Base-by-base conservation (phyloP, 2,888 invertebrate species). In the Hydropsyche betteni region DNA sequence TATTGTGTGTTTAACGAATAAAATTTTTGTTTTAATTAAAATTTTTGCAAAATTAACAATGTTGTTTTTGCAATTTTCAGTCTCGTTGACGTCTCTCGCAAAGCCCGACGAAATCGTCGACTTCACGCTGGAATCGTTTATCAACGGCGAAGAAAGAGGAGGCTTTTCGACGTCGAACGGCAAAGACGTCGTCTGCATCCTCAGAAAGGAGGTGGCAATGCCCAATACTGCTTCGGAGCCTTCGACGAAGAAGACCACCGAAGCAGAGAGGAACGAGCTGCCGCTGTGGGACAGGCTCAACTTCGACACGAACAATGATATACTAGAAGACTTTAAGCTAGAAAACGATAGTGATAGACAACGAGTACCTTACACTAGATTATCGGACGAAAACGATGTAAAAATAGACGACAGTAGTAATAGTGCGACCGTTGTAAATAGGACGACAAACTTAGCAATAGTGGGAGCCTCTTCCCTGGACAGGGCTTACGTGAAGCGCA, bases 221-320 rank as follows among this genome's bases (percentile, higher is more conserved):
- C 52, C 14, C 12, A 74, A 44, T 2, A 4, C 36, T 8, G 24
- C 64, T 6, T 33, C 34, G 64, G 64, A 64, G n/a, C 7, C 34
- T 4, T 10, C 64, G 64, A 8, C 44, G 24, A 14, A 34, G 16
- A 5, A 12, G 33, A 74, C 74, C 34, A 68, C 76, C 33, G 75
- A 74, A 44, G 58, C 75, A 14, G 76, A 75, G 53, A 72, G 55
- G 34, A 77, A 77, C 71, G 77, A 79, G 8, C 73, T 77, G 36
- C 75, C 77, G 7, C 69, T 76, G 6, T 79, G 79, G 79, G 76
- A 79, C 36, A 77, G 64, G 38, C 58, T 77, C 44, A 78, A 74
- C 58, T 51, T 75, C 74, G 77, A 77, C 36, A 76, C 77, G 33
- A 74, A 79, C 69, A 79, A 77, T 75, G 76, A 77, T 38, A 77